These are phyloP conservation scores for Triops cancriformis DNA, from an alignment of 1,140 invertebrate genomes.

Conservation along the genomic window DNA sequence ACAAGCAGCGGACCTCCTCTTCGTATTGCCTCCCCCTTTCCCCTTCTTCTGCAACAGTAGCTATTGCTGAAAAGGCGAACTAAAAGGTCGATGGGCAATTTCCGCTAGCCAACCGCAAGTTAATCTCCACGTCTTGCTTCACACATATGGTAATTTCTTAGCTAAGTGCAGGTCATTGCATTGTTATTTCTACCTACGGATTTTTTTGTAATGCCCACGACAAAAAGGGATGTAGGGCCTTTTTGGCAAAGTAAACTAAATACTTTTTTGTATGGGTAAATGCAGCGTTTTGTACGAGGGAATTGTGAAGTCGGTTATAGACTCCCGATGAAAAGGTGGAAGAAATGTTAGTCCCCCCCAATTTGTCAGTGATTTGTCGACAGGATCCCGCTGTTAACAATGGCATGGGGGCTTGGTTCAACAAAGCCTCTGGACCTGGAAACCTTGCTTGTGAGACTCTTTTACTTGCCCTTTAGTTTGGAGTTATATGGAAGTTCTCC, in stretches of 20 bases:
- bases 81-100: neutral
- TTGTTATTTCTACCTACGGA: neutral
- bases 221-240: neutral
- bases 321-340: neutral
- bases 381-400: slow-evolving; percentile 11
- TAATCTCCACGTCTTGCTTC: neutral
- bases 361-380: slow-evolving; percentile 14
- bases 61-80: neutral
- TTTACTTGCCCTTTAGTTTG: neutral
- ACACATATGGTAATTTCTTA: neutral
- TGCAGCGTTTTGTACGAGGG: neutral
- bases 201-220: neutral
- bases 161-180: neutral
- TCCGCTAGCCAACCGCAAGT: neutral
- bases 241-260: neutral
- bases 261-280: neutral
- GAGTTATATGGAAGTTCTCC: neutral
- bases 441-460: neutral
- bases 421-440: neutral
- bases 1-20: neutral
- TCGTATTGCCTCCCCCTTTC: neutral
- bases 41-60: neutral
- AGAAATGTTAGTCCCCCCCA: slow-evolving; percentile 3
- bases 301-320: neutral
- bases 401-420: slow-evolving; percentile 7